Conservation (phyloP, 2,113 vertebrate species). For the Pseudorhombus dupliciocellatus region DNA sequence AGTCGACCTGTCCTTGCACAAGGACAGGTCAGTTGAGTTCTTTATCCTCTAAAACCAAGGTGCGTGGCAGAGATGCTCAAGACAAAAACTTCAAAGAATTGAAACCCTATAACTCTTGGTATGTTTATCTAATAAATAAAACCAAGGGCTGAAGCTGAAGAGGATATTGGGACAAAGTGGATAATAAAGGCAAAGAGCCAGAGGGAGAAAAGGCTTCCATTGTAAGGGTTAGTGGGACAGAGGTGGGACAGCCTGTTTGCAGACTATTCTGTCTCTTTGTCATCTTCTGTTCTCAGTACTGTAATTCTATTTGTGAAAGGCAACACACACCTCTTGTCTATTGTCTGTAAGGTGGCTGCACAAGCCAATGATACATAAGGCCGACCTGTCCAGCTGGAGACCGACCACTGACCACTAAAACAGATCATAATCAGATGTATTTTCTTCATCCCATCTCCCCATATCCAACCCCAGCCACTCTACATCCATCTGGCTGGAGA, state of each 20-base stretch:
- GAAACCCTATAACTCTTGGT: neutral
- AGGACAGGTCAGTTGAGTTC: neutral
- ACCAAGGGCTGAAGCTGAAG: neutral
- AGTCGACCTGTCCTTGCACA: no score
- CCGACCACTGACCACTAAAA: neutral
- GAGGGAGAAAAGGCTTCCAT: neutral
- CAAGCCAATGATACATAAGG: neutral
- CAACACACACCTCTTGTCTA: neutral
- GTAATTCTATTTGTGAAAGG: neutral
- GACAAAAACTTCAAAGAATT: neutral
- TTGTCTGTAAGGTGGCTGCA: neutral
- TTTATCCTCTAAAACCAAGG: neutral
- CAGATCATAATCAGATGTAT: neutral
- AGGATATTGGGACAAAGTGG: neutral
- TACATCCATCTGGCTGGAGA: neutral
- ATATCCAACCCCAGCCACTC: neutral
- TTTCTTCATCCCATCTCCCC: neutral
- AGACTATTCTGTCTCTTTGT: neutral
- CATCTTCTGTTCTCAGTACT: neutral
- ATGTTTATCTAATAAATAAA: constrained; percentile 5
- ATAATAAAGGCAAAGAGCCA: neutral
- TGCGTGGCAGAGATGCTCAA: neutral
- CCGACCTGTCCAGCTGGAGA: neutral
- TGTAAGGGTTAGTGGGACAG: neutral
- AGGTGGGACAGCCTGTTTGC: neutral